A percentile compares a stretch with the other conserved stretches of the same genome.
Evolutionary conservation across 2,797 vertebrate genomes (phyloP).

Genomic region (Anabacerthia variegaticeps): DNA sequence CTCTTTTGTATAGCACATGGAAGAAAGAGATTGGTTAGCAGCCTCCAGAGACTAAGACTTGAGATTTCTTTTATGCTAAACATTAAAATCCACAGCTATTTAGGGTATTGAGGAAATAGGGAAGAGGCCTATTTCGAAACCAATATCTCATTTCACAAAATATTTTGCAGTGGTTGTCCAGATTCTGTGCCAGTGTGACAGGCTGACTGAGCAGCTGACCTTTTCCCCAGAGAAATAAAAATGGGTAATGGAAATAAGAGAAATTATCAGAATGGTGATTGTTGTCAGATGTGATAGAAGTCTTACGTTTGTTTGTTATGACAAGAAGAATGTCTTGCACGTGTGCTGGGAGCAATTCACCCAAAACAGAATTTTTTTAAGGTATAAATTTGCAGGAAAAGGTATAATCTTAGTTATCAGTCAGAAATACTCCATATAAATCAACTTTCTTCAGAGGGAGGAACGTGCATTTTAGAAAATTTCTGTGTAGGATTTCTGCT

Average conservation of each 20-base stretch:
- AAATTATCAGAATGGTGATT: not conserved
- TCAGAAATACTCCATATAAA: not conserved
- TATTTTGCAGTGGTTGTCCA: not conserved
- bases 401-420: not conserved
- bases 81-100: not conserved
- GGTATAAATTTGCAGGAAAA: not conserved
- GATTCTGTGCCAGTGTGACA: not conserved
- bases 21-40: not conserved
- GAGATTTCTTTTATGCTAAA: not conserved
- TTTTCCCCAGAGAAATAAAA: not conserved
- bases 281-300: not conserved
- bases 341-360: not conserved
- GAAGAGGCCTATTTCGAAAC: conserved; percentile 5
- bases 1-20: not conserved
- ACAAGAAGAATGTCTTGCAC: not conserved
- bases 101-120: not conserved
- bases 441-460: not conserved
- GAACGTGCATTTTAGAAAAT: not conserved
- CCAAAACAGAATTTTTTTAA: not conserved
- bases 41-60: not conserved
- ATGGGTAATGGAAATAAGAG: not conserved
- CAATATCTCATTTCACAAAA: not conserved
- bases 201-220: not conserved
- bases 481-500: not conserved
- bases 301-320: not conserved